Evolutionary conservation across 2,113 vertebrate genomes (phyloP).

Genomic region (Canis aureus): DNA sequence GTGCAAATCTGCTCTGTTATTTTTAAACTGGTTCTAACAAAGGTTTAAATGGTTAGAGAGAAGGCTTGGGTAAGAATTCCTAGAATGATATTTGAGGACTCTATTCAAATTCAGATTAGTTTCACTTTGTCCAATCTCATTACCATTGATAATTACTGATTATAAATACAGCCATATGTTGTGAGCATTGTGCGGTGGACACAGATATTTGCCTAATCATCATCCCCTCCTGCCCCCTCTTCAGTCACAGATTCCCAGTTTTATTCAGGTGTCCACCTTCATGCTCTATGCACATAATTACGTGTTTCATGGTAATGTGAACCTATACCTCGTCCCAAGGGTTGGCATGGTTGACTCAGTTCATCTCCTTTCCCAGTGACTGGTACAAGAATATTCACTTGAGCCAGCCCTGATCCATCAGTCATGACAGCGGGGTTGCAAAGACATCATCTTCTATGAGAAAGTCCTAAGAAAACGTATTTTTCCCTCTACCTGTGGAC

Average conservation of each 20-base stretch:
- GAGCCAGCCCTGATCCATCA: background rate
- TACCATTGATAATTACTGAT: slow-evolving; percentile 37
- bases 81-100: slow-evolving; percentile 20
- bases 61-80: background rate
- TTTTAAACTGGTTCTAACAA: slow-evolving; percentile 35
- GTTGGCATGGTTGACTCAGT: rapidly evolving
- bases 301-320: background rate
- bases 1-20: background rate
- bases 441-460: background rate
- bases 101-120: slow-evolving; percentile 45
- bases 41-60: background rate
- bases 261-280: background rate
- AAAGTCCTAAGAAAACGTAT: background rate
- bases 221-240: background rate
- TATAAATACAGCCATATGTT: slow-evolving; percentile 32
- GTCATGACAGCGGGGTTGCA: background rate
- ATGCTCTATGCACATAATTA: background rate
- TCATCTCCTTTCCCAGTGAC: background rate
- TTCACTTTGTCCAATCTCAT: slow-evolving; percentile 40
- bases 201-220: background rate
- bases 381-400: background rate
- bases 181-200: background rate
- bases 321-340: too few species aligned
- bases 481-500: background rate
- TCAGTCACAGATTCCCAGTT: background rate